Percentiles rank a stretch among this genome's conserved stretches.
Conservation (phyloP, 2,113 vertebrate species). For the Hypanus sabinus region DNA sequence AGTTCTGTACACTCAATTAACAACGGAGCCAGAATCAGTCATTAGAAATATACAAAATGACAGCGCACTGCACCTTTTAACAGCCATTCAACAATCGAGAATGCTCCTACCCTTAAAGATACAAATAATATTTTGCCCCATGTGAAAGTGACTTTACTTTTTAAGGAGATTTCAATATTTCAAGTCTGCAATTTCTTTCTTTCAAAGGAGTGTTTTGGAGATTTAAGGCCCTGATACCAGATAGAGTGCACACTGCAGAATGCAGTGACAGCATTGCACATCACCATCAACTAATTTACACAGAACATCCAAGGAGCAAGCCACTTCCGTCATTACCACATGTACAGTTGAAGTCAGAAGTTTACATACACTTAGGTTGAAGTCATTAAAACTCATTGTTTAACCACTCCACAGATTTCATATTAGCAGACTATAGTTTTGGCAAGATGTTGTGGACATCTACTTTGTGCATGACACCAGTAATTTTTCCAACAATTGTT, state of each 20-base stretch:
- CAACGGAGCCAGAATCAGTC: slow-evolving; percentile 35
- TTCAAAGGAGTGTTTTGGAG: slow-evolving; percentile 24
- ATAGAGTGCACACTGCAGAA: slow-evolving; percentile 14
- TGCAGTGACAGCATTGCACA: slow-evolving; percentile 21
- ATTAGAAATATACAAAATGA: slow-evolving; percentile 36
- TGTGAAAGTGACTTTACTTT: not conserved
- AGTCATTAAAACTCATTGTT: too few relatives aligned
- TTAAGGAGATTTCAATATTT: not conserved
- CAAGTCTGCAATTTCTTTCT: slow-evolving; percentile 3
- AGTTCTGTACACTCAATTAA: slow-evolving; percentile 36
- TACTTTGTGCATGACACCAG: too few relatives aligned
- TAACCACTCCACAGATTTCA: too few relatives aligned
- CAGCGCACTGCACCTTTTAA: slow-evolving; percentile 31
- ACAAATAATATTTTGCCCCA: slow-evolving; percentile 10
- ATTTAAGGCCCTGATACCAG: slow-evolving; percentile 21
- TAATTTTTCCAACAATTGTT: too few relatives aligned
- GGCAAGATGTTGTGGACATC: too few relatives aligned
- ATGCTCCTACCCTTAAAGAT: slow-evolving; percentile 31
- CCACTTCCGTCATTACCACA: slow-evolving; percentile 15
- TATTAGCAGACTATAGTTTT: too few relatives aligned
- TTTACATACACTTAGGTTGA: too few relatives aligned
- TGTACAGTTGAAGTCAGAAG: too few relatives aligned
- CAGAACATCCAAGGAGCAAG: not conserved
- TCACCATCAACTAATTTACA: not conserved
- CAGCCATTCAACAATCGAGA: slow-evolving; percentile 17